Base-by-base conservation (phyloP, 23 tunicate species). In the Aplidium turbinatum region DNA sequence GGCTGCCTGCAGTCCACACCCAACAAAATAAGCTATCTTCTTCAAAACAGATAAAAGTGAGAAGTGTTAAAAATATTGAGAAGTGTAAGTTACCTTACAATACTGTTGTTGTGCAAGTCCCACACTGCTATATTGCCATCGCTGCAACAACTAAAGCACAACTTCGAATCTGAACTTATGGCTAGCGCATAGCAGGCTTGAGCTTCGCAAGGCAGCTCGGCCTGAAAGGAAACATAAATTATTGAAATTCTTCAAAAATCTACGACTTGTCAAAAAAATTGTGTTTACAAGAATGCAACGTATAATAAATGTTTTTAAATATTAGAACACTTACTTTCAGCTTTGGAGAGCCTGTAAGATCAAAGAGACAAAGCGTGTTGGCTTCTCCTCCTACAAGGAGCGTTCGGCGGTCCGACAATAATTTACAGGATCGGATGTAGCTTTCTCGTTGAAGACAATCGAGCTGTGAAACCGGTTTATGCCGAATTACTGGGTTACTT, bases 331-430 rank as follows among this genome's bases (percentile, higher is more conserved):
- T 31, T 22, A 88, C 96, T 78, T 84, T 92, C 1, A 77, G 38
- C 24, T 75, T 46, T 24, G 98, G 98, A n/a, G 73, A 42, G 13
- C 77, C 87, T 16, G 81, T 70, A 4, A 92, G 40, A 53, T 92
- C 98, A 92, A 92, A 92, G 24, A 92, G 69, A 22, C 81, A 78
- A 6, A 92, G 66, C 7, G 71, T 92, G 40, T 77, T 84, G 0
- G 98, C 98, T 65, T 92, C 98, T 38, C 98, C 98, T 11, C 98
- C 98, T 26, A 92, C 92, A 25, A 92, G 75, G 34, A 92, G 35
- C 22, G 98, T 87, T 22, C 93, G 85, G 0, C 85, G 60, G 38
- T 92, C 98, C 23, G 92, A 87, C 0, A 92, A 77, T 33, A 92
- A 63, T 46, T 87, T 85, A 52, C 98, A 92, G 11, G 92, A 84